Base-by-base conservation (phyloP, 2,797 vertebrate genomes). In the Triplophysa bombifrons region DNA sequence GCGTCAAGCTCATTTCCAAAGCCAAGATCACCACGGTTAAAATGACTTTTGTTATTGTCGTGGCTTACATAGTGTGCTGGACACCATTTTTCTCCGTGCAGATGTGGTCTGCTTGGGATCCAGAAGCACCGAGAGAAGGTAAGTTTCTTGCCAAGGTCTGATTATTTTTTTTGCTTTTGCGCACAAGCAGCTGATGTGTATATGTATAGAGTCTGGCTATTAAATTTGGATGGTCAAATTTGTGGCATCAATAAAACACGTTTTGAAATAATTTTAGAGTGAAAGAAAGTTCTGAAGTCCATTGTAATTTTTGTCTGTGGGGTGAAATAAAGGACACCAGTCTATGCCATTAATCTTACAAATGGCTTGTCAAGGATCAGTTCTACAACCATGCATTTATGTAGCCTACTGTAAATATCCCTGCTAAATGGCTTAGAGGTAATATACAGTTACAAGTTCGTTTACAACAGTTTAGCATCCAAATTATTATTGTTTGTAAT, bases 61-160 rank as follows among this genome's bases (percentile, higher is more conserved):
- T 99, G 74, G 98, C 96, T 27, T 99, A 99, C 86, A 91, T 99
- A 44, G 91, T 97, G 72, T 99, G 98, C 91, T 99, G 98, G 98
- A 97, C 98, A 2, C 98, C 98, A 0, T 99, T 98, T 89, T 99
- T 99, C 92, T 96, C 95, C 41, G 97, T 97, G 87, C 97, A 99
- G 93, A 97, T 99, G 97, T 99, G 98, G 98, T 96, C 96, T 0
- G 98, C 95, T 25, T 99, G 98, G 98, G 98, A 99, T 82, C 92
- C 88, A 0, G 86, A 95, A 0, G 95, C 98, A 6, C 98, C 98
- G 1, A 94, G 93, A 82, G 98, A 99, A 95, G 96, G 98, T 99
- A 96, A 85, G 83, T 84, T 0, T 55, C 41, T 41, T 74, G 55
- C 16, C 16, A 41, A 41, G 22, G 71, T 80, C n/a, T 50, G 46